Evolutionary conservation across 2,888 invertebrate genomes (phyloP), one percentile per base, ranked within the genome.

Genomic region (Nudaria mundana): DNA sequence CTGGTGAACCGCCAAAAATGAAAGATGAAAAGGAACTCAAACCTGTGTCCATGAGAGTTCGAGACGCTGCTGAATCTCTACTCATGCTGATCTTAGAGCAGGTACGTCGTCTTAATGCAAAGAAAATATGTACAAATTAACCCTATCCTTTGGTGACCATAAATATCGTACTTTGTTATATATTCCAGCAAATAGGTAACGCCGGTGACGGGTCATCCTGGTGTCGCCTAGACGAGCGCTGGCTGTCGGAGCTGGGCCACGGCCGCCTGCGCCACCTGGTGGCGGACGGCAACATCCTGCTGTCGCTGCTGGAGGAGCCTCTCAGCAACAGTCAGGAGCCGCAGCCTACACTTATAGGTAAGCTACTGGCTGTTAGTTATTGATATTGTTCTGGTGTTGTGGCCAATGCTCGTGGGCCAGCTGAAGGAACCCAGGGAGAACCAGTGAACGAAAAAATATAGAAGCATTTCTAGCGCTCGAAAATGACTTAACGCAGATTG

Each of bases 1-100:
- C 95, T 0, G 96, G 96, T 5, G 98, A 98, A 67, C 92, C 94
- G 7, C 92, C 97, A 0, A 95, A 95, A 78, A 94, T 96, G 92
- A 98, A 98, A 75, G 97, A 97, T 56, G 97, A 98, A 56, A 99
- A 99, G 72, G 97, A 97, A 79, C 76, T 98, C 44, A 98, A 98
- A 72, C 98, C 99, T 0, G 98, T 97, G 0, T 99, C 99, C 0
- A 96, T 98, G 94, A 90, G 99, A 55, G 99, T 99, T 0, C 92
- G 98, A 43, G 99, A 99, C 82, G 98, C 99, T 0, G 99, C 99
- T 0, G 99, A 99, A 80, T 95, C 95, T 50, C 88, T 99, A 24
- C 90, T 99, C 4, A 96, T 97, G 56, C 92, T 95, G 44, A 95
- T 98, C 55, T 90, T 98, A 44, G 97, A 98, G 77, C 97, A 97